These are phyloP conservation scores for Oligia fasciuncula DNA, from an alignment of 2,888 invertebrate species.

Conservation along the genomic window DNA sequence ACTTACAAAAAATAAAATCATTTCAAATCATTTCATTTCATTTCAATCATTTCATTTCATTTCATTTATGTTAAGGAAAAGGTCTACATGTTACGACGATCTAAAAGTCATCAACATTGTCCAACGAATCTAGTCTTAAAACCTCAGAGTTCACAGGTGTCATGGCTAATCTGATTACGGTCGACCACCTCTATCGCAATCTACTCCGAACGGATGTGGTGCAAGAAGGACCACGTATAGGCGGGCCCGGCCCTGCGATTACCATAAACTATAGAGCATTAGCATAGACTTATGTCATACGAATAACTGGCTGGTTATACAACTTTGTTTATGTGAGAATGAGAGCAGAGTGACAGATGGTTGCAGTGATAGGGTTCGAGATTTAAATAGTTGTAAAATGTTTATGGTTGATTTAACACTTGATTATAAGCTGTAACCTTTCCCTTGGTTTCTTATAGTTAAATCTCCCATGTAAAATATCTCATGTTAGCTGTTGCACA, in stretches of 20 bases:
- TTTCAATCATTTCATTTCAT: no score
- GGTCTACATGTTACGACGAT: not conserved
- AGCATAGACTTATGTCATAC: slow-evolving; percentile 61
- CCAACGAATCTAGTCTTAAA: not conserved
- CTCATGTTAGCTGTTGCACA: not conserved
- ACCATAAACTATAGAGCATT: slow-evolving; percentile 55
- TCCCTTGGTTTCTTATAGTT: not conserved
- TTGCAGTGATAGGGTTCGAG: not conserved
- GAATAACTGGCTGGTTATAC: slow-evolving; percentile 59
- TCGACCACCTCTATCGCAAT: slow-evolving; percentile 31
- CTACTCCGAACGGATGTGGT: slow-evolving; percentile 51
- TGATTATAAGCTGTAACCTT: not conserved
- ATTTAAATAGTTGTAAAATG: slow-evolving; percentile 23
- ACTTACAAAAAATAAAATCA: no score
- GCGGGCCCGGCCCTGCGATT: slow-evolving; percentile 59
- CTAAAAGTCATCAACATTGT: not conserved
- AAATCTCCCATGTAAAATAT: not conserved
- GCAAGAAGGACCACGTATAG: slow-evolving; percentile 54
- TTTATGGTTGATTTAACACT: slow-evolving; percentile 3
- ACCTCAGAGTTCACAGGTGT: slow-evolving; percentile 44
- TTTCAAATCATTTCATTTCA: no score
- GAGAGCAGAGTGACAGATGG: slow-evolving; percentile 53
- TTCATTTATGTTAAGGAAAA: no score
- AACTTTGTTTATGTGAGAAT: slow-evolving; percentile 47
- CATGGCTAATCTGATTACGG: slow-evolving; percentile 46